Evolutionary conservation across 2,888 invertebrate genomes (phyloP).

Genomic region (Drosophila suboccidentalis): DNA sequence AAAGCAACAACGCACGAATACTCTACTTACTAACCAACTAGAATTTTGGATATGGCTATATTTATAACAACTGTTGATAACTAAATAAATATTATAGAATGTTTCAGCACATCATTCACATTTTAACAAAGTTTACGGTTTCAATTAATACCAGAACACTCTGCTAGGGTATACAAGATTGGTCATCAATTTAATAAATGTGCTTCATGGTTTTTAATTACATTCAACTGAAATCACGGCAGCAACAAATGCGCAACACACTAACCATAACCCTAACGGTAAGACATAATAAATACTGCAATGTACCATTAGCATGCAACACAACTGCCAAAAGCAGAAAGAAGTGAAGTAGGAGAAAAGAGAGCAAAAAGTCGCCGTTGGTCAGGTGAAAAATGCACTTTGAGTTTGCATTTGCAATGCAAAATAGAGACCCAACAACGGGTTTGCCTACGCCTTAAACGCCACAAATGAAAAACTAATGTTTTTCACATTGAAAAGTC

Average conservation of each 20-base stretch:
- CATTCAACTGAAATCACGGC: slow-evolving; percentile 28
- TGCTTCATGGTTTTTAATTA: slow-evolving; percentile 27
- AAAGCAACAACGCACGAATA: not conserved
- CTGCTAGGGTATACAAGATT: slow-evolving; percentile 8
- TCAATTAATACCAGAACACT: not conserved
- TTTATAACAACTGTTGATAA: not conserved
- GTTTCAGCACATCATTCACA: not conserved
- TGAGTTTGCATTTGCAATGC: slow-evolving; percentile 55
- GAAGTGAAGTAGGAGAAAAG: not conserved
- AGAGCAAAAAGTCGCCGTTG: slow-evolving; percentile 8
- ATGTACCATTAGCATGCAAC: slow-evolving; percentile 61
- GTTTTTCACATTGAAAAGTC: slow-evolving; percentile 65
- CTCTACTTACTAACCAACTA: not conserved
- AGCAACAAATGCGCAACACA: slow-evolving; percentile 52
- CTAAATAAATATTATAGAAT: not conserved
- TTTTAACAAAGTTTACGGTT: not conserved
- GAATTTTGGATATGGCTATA: not conserved
- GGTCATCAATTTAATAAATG: not conserved
- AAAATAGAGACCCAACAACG: slow-evolving; percentile 34
- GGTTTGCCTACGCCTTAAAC: slow-evolving; percentile 57
- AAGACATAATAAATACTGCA: slow-evolving; percentile 54
- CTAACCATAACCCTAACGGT: slow-evolving; percentile 44
- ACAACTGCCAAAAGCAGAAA: not conserved
- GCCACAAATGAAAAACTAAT: slow-evolving; percentile 75
- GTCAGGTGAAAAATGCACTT: slow-evolving; percentile 61